phyloP scores from a whole-genome alignment of 2,888 invertebrate genomes.

The Hylaea fasciaria region DNA sequence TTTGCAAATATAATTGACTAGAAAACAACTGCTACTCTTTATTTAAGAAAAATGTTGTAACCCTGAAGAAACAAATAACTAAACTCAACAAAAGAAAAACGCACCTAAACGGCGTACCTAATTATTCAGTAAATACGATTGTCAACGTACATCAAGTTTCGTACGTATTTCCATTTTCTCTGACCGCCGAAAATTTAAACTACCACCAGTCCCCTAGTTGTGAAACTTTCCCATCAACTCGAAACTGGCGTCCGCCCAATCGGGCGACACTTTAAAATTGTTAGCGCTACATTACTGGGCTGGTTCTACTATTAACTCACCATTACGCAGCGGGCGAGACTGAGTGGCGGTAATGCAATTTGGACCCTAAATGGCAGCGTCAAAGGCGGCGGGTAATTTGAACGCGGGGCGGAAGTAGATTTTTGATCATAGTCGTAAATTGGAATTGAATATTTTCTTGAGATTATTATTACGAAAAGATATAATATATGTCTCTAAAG shows the following conservation, averaged over 20 bases:
- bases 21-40: no score
- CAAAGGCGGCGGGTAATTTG: slow-evolving; percentile 51
- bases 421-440: slow-evolving; percentile 19
- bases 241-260: slow-evolving; percentile 13
- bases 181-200: no score
- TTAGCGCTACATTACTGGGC: slow-evolving; percentile 31
- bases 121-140: no score
- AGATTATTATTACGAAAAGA: background rate
- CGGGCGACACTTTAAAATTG: slow-evolving; percentile 38
- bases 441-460: slow-evolving; percentile 8
- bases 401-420: slow-evolving; percentile 9
- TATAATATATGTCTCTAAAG: no score
- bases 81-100: no score
- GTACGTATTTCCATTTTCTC: no score
- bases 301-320: slow-evolving; percentile 33
- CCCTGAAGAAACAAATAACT: no score
- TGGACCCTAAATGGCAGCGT: slow-evolving; percentile 59
- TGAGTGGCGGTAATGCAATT: slow-evolving; percentile 61
- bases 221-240: slow-evolving; percentile 13
- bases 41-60: no score
- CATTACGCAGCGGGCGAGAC: slow-evolving; percentile 35
- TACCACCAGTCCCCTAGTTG: background rate
- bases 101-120: no score
- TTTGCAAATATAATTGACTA: no score
- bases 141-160: no score